Base-by-base conservation (phyloP, 2,113 vertebrate species). In the Rousettus leschenaultii region DNA sequence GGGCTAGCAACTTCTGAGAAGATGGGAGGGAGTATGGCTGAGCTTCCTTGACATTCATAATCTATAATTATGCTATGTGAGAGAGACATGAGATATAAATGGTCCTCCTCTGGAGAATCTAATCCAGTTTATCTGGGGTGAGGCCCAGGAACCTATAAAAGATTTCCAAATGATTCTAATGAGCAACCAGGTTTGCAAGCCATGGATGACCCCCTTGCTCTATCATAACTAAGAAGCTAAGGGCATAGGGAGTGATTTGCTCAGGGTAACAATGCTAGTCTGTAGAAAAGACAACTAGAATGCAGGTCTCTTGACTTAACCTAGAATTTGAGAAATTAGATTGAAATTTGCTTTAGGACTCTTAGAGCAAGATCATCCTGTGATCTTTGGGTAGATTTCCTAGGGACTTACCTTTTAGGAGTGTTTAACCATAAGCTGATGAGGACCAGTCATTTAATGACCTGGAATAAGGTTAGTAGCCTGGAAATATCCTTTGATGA, bases 261-360 rank as follows among this genome's bases (percentile, higher is more conserved):
- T 70, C n/a, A 66, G 59, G 9, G 22, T 63, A 28, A 51, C 6
- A 55, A 10, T 83, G 78, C n/a, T 78, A 68, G 7, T 90, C 53
- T 71, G 6, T 28, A 55, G 78, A 38, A 91, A 71, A 95, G 85
- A 51, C 28, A 48, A 7, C 45, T 92, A 71, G 63, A 89, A 86
- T 79, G 57, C 22, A 86, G 61, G 10, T 85, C 14, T 84, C 48
- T 89, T 86, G 35, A 70, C 33, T 51, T 71, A 68, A 65, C 82
- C 55, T 16, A 51, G 35, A 38, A 5, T 74, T 85, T 87, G 45
- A 94, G 77, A 66, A 74, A 74, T 80, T 51, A 71, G 43, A 87
- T 28, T 82, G 83, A 95, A 91, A 59, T 95, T 16, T 66, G 43
- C 30, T 71, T 94, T 90, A 74, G 93, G 61, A 43, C 43, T 70